Conservation (phyloP, 2,888 invertebrate genomes). For the Parnassius mnemosyne region DNA sequence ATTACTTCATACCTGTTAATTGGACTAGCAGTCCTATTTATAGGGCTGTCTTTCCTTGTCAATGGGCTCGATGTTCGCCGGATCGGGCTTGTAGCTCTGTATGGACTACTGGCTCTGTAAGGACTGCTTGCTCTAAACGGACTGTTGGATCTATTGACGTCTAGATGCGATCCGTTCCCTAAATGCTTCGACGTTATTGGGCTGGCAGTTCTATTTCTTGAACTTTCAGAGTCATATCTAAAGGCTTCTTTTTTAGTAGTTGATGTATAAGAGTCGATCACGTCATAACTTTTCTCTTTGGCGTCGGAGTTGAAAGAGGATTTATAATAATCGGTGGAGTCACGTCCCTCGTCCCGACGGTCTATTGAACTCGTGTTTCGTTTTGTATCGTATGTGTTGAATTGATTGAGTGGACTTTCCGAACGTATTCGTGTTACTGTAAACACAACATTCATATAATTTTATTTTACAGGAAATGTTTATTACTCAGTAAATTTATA, state of each 20-base stretch:
- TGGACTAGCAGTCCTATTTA: slow-evolving; percentile 79
- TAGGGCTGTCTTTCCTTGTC: slow-evolving; percentile 72
- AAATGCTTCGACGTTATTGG: slow-evolving; percentile 79
- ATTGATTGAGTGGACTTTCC: slow-evolving; percentile 71
- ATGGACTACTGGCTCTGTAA: slow-evolving; percentile 60
- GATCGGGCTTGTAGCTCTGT: slow-evolving; percentile 67
- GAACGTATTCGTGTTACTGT: slow-evolving; percentile 70
- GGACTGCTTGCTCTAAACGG: slow-evolving; percentile 70
- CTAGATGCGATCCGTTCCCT: slow-evolving; percentile 72
- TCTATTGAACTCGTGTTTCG: slow-evolving; percentile 64
- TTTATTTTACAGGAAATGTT: neutral
- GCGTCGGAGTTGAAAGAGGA: slow-evolving; percentile 59
- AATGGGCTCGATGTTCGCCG: slow-evolving; percentile 79
- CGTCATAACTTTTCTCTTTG: slow-evolving; percentile 70
- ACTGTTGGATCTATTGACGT: slow-evolving; percentile 65
- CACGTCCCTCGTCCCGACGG: slow-evolving; percentile 68
- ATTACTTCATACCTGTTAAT: slow-evolving; percentile 63
- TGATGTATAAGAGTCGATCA: slow-evolving; percentile 70
- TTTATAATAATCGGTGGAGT: slow-evolving; percentile 71
- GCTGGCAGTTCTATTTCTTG: slow-evolving; percentile 69
- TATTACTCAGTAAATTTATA: too few species aligned
- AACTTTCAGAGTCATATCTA: slow-evolving; percentile 70
- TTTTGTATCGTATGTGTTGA: slow-evolving; percentile 66
- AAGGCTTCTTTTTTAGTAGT: slow-evolving; percentile 64
- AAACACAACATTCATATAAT: slow-evolving; percentile 11